phyloP scores from a whole-genome alignment of 2,888 invertebrate genomes.

The Chrysolina haemoptera region DNA sequence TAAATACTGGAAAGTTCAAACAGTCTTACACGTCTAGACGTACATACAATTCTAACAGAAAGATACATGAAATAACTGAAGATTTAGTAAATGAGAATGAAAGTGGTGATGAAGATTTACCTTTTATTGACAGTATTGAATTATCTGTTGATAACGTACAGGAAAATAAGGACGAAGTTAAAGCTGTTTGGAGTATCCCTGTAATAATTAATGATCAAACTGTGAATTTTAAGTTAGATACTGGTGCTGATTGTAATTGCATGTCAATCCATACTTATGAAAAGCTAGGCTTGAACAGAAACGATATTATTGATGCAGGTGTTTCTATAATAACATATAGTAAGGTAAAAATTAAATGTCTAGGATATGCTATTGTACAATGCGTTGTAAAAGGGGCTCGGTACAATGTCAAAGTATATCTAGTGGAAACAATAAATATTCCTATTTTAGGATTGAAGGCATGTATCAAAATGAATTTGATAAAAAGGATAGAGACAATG shows the following conservation, averaged over 20 bases:
- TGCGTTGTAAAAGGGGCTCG: constrained; percentile 1
- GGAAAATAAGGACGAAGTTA: neutral
- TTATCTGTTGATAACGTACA: constrained; percentile 3
- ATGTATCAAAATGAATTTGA: constrained; percentile 1
- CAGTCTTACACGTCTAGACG: neutral
- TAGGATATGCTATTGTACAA: neutral
- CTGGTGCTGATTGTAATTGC: constrained; percentile 8
- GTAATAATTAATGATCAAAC: constrained; percentile 6
- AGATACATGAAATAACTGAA: neutral
- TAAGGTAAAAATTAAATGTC: neutral
- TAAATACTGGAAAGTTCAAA: neutral
- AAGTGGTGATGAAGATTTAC: constrained; percentile 1
- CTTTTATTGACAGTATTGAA: constrained; percentile 6
- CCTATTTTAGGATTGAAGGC: constrained; percentile 11
- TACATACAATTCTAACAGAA: neutral
- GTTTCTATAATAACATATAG: constrained; percentile 5
- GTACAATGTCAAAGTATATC: constrained; percentile 6
- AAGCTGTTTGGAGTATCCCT: neutral
- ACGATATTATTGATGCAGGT: neutral
- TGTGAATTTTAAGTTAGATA: constrained; percentile 13
- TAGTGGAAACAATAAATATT: neutral
- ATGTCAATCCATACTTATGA: neutral
- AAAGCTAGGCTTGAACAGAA: neutral
- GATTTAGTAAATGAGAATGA: neutral
- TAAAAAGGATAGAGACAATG: neutral